A percentile compares a stretch with the other conserved stretches of the same genome.
Evolutionary conservation across 1,140 invertebrate species (phyloP).

Genomic region (Bombus huntii): DNA sequence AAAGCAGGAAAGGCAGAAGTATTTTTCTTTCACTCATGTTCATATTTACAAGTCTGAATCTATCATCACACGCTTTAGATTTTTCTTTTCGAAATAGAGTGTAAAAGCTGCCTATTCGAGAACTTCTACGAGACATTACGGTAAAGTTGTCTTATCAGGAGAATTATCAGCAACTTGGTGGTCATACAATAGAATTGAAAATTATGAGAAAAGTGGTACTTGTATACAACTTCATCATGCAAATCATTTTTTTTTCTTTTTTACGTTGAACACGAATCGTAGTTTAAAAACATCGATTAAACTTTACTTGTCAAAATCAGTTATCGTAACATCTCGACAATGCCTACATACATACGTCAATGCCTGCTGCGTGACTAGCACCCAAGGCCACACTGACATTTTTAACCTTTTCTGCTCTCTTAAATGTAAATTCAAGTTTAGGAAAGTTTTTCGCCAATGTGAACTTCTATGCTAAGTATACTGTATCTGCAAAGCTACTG

Average conservation of each 20-base stretch:
- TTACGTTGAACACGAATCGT: not conserved
- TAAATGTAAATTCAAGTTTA: not conserved
- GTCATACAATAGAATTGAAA: not conserved
- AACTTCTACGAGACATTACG: not conserved
- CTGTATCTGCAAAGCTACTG: not conserved
- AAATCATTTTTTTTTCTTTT: too few species aligned
- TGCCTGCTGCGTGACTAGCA: not conserved
- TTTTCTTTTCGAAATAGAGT: not conserved
- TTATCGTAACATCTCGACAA: not conserved
- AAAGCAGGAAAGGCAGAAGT: not conserved
- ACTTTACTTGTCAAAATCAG: not conserved
- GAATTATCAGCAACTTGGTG: not conserved
- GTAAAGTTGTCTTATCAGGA: not conserved
- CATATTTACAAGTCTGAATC: not conserved
- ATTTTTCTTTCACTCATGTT: not conserved
- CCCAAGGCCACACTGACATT: not conserved
- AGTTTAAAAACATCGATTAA: not conserved
- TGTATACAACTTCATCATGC: too few species aligned
- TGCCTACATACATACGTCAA: not conserved
- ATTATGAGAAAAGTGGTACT: too few species aligned
- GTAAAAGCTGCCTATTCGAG: too few species aligned
- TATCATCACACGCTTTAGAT: not conserved
- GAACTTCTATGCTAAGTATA: not conserved
- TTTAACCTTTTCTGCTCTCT: not conserved
- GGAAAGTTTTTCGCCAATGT: not conserved